Evolutionary conservation across 2,888 invertebrate genomes (phyloP), one percentile per base, ranked within the genome.

Genomic region (Aphidoletes aphidimyza): DNA sequence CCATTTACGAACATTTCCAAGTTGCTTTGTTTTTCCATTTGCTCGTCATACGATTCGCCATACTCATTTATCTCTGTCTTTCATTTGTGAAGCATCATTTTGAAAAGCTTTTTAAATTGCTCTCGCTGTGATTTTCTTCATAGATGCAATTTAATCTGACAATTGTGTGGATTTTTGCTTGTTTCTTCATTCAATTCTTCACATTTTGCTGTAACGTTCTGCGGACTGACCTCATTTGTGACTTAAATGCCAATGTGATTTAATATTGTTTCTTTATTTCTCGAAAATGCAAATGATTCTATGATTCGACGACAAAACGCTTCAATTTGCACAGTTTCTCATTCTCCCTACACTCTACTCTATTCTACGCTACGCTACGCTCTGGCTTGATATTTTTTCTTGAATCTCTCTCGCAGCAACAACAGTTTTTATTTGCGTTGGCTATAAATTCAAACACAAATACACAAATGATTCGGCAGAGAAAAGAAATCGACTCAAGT

Each of bases 201-300:
- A 22, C 54, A 22, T 69, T 54, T 69, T 30, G 34, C 2, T 69
- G 34, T 34, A 26, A 30, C n/a, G 8, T 69, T 54, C 5, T 22
- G 5, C 1, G 11, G 54, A n/a, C 6, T 22, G 26, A 54, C 54
- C 5, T 26, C 11, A 54, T 54, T 54, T 54, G 22, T 0, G 69
- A 9, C 11, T 42, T 14, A 69, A 69, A 30, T 14, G 69, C 34
- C 69, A 69, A 69, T 69, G 34, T 69, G 30, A 69, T 30, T 69
- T n/a, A 11, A 30, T 9, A 2, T 54, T 26, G 26, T 26, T 11
- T 69, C 30, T 69, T 1, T 69, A 69, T 69, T 69, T 30, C 30
- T 11, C 1, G n/a, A 69, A 69, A 69, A 69, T 69, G 30, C 30
- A 69, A 69, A 69, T 69, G 69, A 69, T 69, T 34, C 30, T 69